Percentiles rank a stretch among this genome's conserved stretches.
phyloP scores from a whole-genome alignment of 2,113 vertebrate genomes.

The Phaetusa simplex region DNA sequence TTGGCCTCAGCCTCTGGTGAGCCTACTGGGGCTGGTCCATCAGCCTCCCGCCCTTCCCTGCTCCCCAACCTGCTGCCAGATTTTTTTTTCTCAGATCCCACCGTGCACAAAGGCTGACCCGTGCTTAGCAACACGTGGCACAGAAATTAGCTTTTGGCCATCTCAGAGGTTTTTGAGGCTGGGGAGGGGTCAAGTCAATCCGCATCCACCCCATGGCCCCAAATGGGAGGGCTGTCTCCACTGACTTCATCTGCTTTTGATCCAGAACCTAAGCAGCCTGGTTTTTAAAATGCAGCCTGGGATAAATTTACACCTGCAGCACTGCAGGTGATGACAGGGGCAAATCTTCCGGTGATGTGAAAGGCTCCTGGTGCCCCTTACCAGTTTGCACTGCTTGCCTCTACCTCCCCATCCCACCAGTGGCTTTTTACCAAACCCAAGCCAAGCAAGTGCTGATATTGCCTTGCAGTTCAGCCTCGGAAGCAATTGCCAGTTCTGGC shows the following conservation, averaged over 20 bases:
- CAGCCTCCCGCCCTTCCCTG: background rate
- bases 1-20: background rate
- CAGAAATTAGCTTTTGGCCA: background rate
- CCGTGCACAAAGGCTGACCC: background rate
- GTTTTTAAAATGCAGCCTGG: background rate
- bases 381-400: background rate
- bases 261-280: background rate
- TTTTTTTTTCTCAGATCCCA: background rate
- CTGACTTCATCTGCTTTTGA: background rate
- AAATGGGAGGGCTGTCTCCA: background rate
- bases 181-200: background rate
- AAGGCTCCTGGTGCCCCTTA: background rate
- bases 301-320: background rate
- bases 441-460: background rate
- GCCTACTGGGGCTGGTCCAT: background rate
- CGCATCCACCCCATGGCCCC: accelerated
- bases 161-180: background rate
- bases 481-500: background rate
- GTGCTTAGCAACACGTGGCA: background rate
- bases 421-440: background rate
- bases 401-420: accelerated
- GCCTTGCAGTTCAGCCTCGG: background rate
- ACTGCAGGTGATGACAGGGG: background rate
- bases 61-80: background rate
- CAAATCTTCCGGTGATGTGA: accelerated